Base-by-base conservation (phyloP, 2,113 vertebrate genomes). In the Phoenicopterus ruber region DNA sequence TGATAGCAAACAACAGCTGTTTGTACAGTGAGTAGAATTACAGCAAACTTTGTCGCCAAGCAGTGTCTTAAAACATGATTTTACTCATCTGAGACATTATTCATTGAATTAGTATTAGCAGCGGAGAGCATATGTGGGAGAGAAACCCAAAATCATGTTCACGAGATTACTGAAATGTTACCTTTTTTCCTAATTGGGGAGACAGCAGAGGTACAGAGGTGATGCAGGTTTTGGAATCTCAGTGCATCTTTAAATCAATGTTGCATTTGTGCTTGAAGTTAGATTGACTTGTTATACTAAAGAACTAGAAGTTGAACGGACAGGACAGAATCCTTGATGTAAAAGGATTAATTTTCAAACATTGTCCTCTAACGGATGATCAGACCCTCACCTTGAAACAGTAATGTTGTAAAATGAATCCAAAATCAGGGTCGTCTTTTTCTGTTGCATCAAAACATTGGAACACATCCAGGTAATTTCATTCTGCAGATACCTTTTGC, bases 1-100 rank as follows among this genome's bases (percentile, higher is more conserved):
- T 94, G 86, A 94, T 49, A 92, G 82, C 59, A 93, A 87, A 94
- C 96, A 96, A 85, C 70, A 93, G 82, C 85, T 96, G 70, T 84
- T 95, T 96, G 91, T 94, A 61, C 62, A 91, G 61, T 15, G 58
- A 84, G n/a, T 59, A 71, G 78, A 86, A 34, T 24, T 83, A 84
- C 54, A 93, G 79, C 85, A 93, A 97, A 94, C 49, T 54, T 28
- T 76, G 79, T 58, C 44, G 78, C 76, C 84, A 84, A 80, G 36
- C 70, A 65, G 40, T 82, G 85, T 72, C 67, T 90, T 84, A 71
- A 94, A 96, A 91, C 25, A 44, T 10, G 8, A 62, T 86, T 94
- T 95, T 55, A 91, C 72, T 86, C 46, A 90, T 85, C 66, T 58
- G 70, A 88, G 72, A 17, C 71, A 81, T 82, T 91, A 82, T 91